A percentile compares a stretch with the other conserved stretches of the same genome.
Evolutionary conservation across 2,888 invertebrate genomes (phyloP).

Genomic region (Lepidochitona cinerea): DNA sequence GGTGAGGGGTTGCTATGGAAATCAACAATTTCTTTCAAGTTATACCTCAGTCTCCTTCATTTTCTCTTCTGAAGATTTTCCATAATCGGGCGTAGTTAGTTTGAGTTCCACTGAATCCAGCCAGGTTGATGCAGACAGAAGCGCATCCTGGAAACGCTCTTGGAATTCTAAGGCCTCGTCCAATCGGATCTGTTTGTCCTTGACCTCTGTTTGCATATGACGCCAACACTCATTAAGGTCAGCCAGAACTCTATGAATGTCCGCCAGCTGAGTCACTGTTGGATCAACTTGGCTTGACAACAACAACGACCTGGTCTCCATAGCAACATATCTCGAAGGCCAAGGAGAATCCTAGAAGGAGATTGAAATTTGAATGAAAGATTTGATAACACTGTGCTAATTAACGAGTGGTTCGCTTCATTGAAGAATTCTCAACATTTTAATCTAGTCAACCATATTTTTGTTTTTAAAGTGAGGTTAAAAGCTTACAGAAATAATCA

Average conservation of each 20-base stretch:
- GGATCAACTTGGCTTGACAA: neutral
- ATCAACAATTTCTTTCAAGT: neutral
- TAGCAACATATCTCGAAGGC: neutral
- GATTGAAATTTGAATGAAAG: neutral
- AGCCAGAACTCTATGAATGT: conserved; percentile 43
- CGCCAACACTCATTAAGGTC: conserved; percentile 54
- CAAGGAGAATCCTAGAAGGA: neutral
- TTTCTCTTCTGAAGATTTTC: conserved; percentile 49
- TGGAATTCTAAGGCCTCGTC: conserved; percentile 57
- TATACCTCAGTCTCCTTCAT: conserved; percentile 64
- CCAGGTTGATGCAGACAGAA: conserved; percentile 59
- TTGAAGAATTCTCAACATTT: too few relatives aligned
- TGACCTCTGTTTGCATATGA: conserved; percentile 48
- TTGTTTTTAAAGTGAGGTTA: too few relatives aligned
- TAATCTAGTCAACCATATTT: too few relatives aligned
- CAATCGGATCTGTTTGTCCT: conserved; percentile 49
- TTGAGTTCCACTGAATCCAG: conserved; percentile 61
- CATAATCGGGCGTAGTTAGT: conserved; percentile 44
- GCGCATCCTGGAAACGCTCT: conserved; percentile 59
- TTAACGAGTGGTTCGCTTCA: too few relatives aligned
- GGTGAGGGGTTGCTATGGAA: neutral
- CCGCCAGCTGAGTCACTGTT: conserved; percentile 34
- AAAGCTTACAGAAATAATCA: too few relatives aligned
- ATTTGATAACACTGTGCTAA: too few relatives aligned
- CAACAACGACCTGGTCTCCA: neutral